Evolutionary conservation across 2,888 invertebrate genomes (phyloP), one percentile per base, ranked within the genome.

Genomic region (Buathra laborator): DNA sequence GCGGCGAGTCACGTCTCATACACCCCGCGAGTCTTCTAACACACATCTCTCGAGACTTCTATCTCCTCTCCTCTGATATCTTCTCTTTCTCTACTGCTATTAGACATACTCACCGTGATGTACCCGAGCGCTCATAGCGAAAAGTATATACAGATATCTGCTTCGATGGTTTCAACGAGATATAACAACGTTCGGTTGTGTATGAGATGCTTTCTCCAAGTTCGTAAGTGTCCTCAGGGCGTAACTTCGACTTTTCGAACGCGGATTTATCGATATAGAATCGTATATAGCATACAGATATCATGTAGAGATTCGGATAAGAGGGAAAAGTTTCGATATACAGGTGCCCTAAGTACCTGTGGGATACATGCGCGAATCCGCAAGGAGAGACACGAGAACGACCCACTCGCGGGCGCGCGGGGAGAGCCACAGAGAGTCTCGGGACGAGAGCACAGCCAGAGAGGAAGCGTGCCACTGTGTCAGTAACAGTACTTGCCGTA

Each of bases 381-480:
- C 74, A 43, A 44, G 62, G 59, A 24, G 29, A 44, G 59, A 71
- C 44, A 71, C 53, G 71, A 53, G 53, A 43, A 71, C 71, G 71
- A 71, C 56, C 71, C 71, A 71, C 71, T 51, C 59, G 66, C 37
- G 37, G 37, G 37, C 37, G 37, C 37, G 37, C 10, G 56, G 56
- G 56, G 24, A 56, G 56, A 56, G 56, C 56, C 56, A 10, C 56
- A 56, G 10, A 16, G 56, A 5, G 37, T 37, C 24, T 24, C 56
- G 56, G 12, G 56, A 56, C 56, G 24, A 56, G 56, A 56, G 56
- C 19, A 24, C 56, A 56, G 56, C 19, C 10, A 88, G 86, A 86
- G 86, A 79, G 59, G 89, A 92, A 92, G 90, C 92, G 91, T 92
- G 92, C 92, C 92, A 92, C 92, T 92, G 92, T 92, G 92, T 92